Conservation (phyloP, 2,888 invertebrate genomes). For the Dasysyrphus tricinctus region DNA sequence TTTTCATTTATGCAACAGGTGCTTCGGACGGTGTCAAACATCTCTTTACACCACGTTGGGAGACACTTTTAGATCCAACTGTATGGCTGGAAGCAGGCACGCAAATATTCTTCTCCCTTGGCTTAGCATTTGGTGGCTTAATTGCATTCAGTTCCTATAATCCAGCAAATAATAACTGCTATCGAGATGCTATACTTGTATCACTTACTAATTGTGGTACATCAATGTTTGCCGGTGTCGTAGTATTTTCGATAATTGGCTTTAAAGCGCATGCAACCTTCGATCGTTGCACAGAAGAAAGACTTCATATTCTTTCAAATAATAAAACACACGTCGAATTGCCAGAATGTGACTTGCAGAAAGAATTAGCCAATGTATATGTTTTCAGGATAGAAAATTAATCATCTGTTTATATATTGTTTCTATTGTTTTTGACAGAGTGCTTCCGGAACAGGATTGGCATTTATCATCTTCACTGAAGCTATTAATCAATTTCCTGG, state of each 20-base stretch:
- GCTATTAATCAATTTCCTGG: slow-evolving; percentile 99
- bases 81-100: slow-evolving; percentile 99
- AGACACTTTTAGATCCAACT: slow-evolving; percentile 94
- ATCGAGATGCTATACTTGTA: slow-evolving; percentile 95
- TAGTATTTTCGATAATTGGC: slow-evolving; percentile 97
- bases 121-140: slow-evolving; percentile 96
- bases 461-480: slow-evolving; percentile 98
- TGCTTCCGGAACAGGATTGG: slow-evolving; percentile 97
- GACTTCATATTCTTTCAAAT: slow-evolving; percentile 85
- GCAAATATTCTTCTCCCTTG: slow-evolving; percentile 98
- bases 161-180: slow-evolving; percentile 98
- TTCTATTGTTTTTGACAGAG: slow-evolving; percentile 86
- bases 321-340: slow-evolving; percentile 87
- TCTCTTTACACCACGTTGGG: slow-evolving; percentile 96
- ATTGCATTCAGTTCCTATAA: slow-evolving; percentile 98
- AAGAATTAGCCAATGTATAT: slow-evolving; percentile 95
- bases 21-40: slow-evolving; percentile 91
- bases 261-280: slow-evolving; percentile 87
- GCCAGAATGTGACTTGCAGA: slow-evolving; percentile 91
- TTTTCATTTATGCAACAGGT: slow-evolving; percentile 74
- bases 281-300: slow-evolving; percentile 81
- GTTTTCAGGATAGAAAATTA: slow-evolving; percentile 75
- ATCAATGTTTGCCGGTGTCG: slow-evolving; percentile 98
- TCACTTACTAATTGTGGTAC: slow-evolving; percentile 97
- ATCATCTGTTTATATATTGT: neutral